Conservation (phyloP, 2,113 vertebrate species). For the Sinocyclocheilus anshuiensis region DNA sequence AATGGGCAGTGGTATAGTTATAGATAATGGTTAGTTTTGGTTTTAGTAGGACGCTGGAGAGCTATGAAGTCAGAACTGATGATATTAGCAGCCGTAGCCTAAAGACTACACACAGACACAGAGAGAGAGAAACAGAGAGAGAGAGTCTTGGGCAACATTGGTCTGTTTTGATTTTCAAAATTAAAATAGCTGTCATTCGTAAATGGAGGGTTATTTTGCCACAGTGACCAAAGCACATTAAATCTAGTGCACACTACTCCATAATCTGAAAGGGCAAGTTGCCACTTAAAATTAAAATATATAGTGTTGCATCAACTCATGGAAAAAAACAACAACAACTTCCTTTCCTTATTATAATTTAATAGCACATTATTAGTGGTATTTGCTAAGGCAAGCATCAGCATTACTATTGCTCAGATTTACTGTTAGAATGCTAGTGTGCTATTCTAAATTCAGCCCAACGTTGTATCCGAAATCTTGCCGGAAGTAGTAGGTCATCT, state of each 20-base stretch:
- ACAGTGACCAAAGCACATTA: slow-evolving; percentile 35
- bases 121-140: too few relatives aligned
- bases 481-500: too few relatives aligned
- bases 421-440: background rate
- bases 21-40: background rate
- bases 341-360: too few relatives aligned
- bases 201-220: slow-evolving; percentile 28
- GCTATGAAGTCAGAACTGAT: background rate
- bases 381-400: background rate
- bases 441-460: background rate
- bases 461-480: too few relatives aligned
- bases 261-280: too few relatives aligned
- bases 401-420: background rate
- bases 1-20: background rate
- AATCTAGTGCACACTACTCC: slow-evolving; percentile 23
- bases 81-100: background rate
- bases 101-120: background rate
- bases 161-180: slow-evolving; percentile 25
- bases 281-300: too few relatives aligned
- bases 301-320: too few relatives aligned
- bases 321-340: too few relatives aligned
- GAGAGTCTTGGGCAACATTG: background rate
- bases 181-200: slow-evolving; percentile 1
- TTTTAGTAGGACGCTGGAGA: background rate
- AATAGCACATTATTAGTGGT: too few relatives aligned